A percentile compares a stretch with the other conserved stretches of the same genome.
phyloP scores from a whole-genome alignment of 2,113 vertebrate genomes.

The Lepus timidus region DNA sequence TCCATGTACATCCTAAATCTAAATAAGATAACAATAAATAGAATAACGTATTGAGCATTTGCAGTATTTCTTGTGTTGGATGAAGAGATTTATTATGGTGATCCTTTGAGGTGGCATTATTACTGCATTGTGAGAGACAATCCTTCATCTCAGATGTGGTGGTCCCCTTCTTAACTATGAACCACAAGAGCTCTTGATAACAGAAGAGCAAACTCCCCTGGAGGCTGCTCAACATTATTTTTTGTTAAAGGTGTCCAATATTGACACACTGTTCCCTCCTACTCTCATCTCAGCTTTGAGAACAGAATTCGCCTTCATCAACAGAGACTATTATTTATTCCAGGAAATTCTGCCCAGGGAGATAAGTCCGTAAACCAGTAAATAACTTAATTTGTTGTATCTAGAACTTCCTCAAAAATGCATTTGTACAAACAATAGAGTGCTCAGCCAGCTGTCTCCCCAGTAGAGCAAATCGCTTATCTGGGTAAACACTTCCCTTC shows the following conservation, averaged over 20 bases:
- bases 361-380: background rate
- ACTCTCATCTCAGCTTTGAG: background rate
- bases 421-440: background rate
- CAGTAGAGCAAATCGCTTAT: background rate
- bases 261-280: background rate
- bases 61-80: background rate
- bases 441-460: background rate
- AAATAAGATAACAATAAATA: background rate
- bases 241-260: background rate
- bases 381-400: background rate
- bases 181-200: background rate
- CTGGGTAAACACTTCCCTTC: background rate
- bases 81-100: background rate
- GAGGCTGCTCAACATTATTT: background rate
- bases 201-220: rapidly evolving
- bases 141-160: background rate
- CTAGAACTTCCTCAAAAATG: background rate
- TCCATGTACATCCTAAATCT: background rate
- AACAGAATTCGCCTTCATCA: background rate
- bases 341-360: background rate
- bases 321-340: background rate
- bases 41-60: background rate
- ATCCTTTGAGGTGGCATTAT: background rate
- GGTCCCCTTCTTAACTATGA: background rate
- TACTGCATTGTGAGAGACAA: background rate